These are phyloP conservation scores for Brachionus rubens DNA, from an alignment of 1,140 invertebrate species.

Conservation along the genomic window DNA sequence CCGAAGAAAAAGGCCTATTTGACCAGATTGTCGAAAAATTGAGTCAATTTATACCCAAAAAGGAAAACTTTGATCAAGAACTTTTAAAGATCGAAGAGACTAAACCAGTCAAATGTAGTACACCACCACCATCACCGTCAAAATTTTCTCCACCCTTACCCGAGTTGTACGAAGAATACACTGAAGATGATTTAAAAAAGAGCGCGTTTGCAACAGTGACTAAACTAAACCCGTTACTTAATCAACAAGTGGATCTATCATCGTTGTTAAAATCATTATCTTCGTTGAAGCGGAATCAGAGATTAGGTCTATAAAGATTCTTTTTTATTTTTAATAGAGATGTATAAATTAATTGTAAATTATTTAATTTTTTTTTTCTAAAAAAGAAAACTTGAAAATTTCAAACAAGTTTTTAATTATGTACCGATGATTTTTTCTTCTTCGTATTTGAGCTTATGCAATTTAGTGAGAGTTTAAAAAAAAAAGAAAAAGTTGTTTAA, in stretches of 20 bases:
- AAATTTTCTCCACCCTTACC: not conserved
- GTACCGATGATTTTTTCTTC: not conserved
- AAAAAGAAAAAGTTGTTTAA: not conserved
- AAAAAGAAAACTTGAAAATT: not conserved
- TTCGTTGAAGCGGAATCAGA: slow-evolving; percentile 12
- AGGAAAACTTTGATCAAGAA: not conserved
- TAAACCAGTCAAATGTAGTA: not conserved
- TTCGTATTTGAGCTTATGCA: not conserved
- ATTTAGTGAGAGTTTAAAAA: not conserved
- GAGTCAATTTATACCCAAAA: not conserved
- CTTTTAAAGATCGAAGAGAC: not conserved
- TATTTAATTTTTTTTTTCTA: not conserved
- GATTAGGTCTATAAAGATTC: not conserved
- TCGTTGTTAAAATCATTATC: slow-evolving; percentile 22
- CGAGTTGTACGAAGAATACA: not conserved
- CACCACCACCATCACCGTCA: slow-evolving; percentile 36
- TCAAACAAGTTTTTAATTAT: not conserved
- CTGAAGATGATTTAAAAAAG: slow-evolving; percentile 24
- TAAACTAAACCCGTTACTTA: slow-evolving; percentile 5
- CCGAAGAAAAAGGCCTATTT: not conserved
- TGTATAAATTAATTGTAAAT: slow-evolving; percentile 21
- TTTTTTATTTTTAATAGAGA: not conserved
- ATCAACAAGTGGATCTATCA: slow-evolving; percentile 19
- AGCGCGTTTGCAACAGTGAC: slow-evolving; percentile 14
- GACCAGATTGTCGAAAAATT: slow-evolving; percentile 37